phyloP scores from a whole-genome alignment of 1,140 invertebrate species.

The Hycleus phaleratus region DNA sequence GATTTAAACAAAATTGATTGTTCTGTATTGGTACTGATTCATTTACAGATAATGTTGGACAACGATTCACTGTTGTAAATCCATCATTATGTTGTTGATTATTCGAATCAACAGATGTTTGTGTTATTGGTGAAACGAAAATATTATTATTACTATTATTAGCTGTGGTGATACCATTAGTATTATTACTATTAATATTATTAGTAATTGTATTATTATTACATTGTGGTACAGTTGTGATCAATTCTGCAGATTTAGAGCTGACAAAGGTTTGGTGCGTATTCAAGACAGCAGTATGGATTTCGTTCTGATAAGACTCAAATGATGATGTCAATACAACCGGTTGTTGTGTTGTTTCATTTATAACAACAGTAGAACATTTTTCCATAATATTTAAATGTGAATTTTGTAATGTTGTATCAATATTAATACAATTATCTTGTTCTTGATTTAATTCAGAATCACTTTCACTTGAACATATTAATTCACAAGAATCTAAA shows the following conservation, averaged over 20 bases:
- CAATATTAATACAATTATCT: slow-evolving; percentile 24
- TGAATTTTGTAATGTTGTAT: slow-evolving; percentile 17
- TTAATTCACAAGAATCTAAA: slow-evolving; percentile 65
- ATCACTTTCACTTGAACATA: slow-evolving; percentile 72
- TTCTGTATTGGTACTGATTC: background rate
- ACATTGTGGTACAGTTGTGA: slow-evolving; percentile 15
- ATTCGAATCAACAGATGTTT: background rate
- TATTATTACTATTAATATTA: too few relatives aligned
- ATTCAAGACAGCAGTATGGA: slow-evolving; percentile 37
- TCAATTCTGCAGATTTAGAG: slow-evolving; percentile 25
- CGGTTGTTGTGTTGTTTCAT: slow-evolving; percentile 28
- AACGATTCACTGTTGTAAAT: background rate
- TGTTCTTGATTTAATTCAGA: slow-evolving; percentile 41
- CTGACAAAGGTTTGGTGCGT: slow-evolving; percentile 28
- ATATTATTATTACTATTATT: too few relatives aligned
- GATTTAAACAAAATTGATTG: slow-evolving; percentile 23
- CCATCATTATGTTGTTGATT: background rate
- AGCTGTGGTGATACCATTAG: too few relatives aligned
- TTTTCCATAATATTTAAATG: slow-evolving; percentile 2
- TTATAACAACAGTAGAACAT: background rate
- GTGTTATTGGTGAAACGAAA: background rate
- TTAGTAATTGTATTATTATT: too few relatives aligned
- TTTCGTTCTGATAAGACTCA: slow-evolving; percentile 39
- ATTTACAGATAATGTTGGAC: background rate
- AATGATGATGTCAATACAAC: slow-evolving; percentile 33